Evolutionary conservation across 2,888 invertebrate species (phyloP).

Genomic region (Pristionchus maxplancki): DNA sequence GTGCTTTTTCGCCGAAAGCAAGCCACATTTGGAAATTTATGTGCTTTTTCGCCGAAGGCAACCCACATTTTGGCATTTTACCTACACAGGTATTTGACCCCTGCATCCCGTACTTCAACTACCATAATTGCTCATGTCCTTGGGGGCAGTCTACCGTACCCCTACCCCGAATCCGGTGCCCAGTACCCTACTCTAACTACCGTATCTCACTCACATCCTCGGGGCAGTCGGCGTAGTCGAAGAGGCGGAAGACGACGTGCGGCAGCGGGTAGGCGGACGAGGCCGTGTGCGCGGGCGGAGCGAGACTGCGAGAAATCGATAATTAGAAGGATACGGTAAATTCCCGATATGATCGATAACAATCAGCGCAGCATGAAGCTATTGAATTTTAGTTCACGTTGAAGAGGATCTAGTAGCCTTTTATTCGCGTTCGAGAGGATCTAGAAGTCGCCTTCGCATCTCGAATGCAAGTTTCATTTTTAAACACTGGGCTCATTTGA

Average conservation of each 20-base stretch:
- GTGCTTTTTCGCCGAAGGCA: too few species aligned
- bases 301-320: slow-evolving; percentile 82
- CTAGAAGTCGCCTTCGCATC: neutral
- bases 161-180: too few species aligned
- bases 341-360: neutral
- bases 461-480: neutral
- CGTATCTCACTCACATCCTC: slow-evolving; percentile 80
- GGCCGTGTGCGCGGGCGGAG: slow-evolving; percentile 94
- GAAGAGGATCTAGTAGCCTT: too few species aligned
- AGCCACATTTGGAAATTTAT: too few species aligned
- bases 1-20: too few species aligned
- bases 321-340: neutral
- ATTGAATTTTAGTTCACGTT: too few species aligned
- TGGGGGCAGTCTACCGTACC: neutral
- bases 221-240: slow-evolving; percentile 98
- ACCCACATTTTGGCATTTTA: too few species aligned
- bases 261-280: slow-evolving; percentile 93
- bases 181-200: neutral
- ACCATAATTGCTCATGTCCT: neutral
- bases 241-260: slow-evolving; percentile 92
- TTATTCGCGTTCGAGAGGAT: too few species aligned
- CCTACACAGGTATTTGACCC: too few species aligned
- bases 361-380: too few species aligned
- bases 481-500: neutral
- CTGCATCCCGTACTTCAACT: neutral